Base-by-base conservation (phyloP, 2,797 vertebrate species). In the Corythornis leucogaster region DNA sequence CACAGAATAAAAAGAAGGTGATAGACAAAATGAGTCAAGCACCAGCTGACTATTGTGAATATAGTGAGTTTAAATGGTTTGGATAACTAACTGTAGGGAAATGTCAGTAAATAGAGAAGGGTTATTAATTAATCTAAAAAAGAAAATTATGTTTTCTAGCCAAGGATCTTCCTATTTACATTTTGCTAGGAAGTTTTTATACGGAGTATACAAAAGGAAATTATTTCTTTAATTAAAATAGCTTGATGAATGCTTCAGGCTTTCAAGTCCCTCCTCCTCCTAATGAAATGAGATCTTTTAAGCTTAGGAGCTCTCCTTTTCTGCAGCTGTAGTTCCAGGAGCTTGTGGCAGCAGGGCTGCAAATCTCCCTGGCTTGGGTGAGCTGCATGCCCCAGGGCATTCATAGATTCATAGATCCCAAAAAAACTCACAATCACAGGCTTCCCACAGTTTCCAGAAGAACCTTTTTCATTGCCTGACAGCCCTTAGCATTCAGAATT, bases 201-300 rank as follows among this genome's bases (percentile, higher is more conserved):
- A 79, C 64, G 50, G 62, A 80, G 55, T 55, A 38, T 77, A 73
- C 2, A 0, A 77, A 90, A 94, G 76, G 81, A 94, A 94, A 90
- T 89, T 45, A 83, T 76, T 88, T 93, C 26, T 80, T 93, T 87
- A 80, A 87, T 95, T 93, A 89, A 86, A 93, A 48, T 11, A 82
- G 64, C 31, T 76, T 92, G 84, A 67, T 91, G 85, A 89, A 66
- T 87, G 63, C 84, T 79, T 85, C 74, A 74, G 71, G 78, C 84
- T 87, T 83, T 87, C 43, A 50, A 40, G 58, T 66, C 26, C 28
- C 17, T 88, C 54, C 57, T 64, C 28, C 17, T 88, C 54, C 57
- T 62, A 57, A 85, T 85, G 74, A 89, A 82, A 87, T 71, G 30
- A 42, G 43, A 67, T 84, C 40, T 67, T 85, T 59, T 51, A 53